Base-by-base conservation (phyloP, 2,888 invertebrate species). In the Rhamnusium bicolor region DNA sequence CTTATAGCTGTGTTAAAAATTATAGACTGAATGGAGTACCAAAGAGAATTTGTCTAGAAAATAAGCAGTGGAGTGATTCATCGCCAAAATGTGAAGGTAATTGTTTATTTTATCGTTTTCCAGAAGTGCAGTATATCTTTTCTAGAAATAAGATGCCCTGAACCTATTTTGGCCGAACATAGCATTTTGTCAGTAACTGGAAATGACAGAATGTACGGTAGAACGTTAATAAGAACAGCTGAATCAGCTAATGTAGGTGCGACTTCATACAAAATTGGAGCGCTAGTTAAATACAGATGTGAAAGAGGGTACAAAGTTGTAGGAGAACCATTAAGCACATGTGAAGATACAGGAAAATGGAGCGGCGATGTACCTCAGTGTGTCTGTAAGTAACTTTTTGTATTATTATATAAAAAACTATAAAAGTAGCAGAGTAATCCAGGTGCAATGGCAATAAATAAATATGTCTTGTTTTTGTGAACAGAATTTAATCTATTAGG, bases 171-270 rank as follows among this genome's bases (percentile, higher is more conserved):
- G 27, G 94, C 97, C 0, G 93, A 94, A 27, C 96, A 96, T 86
- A 94, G 96, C 76, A 94, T 96, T 19, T 90, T 96, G 0, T 96
- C 96, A 0, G 95, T 97, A 32, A 96, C 96, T 0, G 96, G 96
- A 65, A 97, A 97, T 85, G 97, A 97, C 86, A 91, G 97, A 63
- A 94, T 95, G 91, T 96, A 96, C 84, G 96, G 96, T 0, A 91
- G 96, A 24, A 96, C 96, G 0, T 88, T 96, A 16, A 94, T 96
- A 77, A 90, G 94, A 49, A 96, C 96, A 0, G 89, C 92, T 0
- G 94, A 94, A 63, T 90, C 91, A 1, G 85, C 91, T 1, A 93
- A 91, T 81, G 92, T 91, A 8, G 90, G 89, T 0, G 92, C 94
- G 0, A 93, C 94, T 72, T 94, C 95, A 0, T 96, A 95, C 88